Evolutionary conservation across 2,797 vertebrate genomes (phyloP), one percentile per base, ranked within the genome.

Genomic region (Bovichtus variegatus): DNA sequence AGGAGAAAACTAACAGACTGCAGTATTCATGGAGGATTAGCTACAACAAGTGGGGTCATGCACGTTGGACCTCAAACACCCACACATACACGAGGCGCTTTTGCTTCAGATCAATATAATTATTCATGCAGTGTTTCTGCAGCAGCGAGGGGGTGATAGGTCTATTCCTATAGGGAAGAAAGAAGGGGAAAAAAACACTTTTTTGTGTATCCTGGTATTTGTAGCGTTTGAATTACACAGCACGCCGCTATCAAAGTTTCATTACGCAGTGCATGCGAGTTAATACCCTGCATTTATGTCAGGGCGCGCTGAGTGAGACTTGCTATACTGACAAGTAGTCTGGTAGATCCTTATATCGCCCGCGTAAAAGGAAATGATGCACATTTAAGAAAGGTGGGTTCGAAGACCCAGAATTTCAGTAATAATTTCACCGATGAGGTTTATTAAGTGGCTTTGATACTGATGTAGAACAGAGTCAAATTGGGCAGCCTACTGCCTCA

Each of bases 31-130:
- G 23, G n/a, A 27, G 76, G 84, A 81, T 86, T 79, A 71, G 8
- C 51, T 47, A 74, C 72, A 87, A 80, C 87, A 85, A 77, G 84
- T 80, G 78, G 64, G 87, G 79, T 89, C 77, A 57, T 31, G 73
- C 62, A 71, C 65, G 46, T 50, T 29, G 50, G n/a, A 79, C 58
- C 74, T 29, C 19, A 54, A 46, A 40, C 59, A 9, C 55, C 27
- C 12, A 38, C 36, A 36, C 55, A 53, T 12, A 46, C 58, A 53
- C 49, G 50, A 54, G 19, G 23, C 0, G 7, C 11, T n/a, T 60
- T 38, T 34, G 31, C 11, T 54, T 71, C 50, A 53, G 51, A 78
- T 77, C 80, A 57, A 38, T 80, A 18, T 0, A 21, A 46, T 31
- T 49, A 50, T 74, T 27, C 10, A 36, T 43, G 9, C n/a, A 25